Percentiles rank a stretch among this genome's conserved stretches.
phyloP scores from a whole-genome alignment of 2,888 invertebrate species.

The Lumbricus terrestris region DNA sequence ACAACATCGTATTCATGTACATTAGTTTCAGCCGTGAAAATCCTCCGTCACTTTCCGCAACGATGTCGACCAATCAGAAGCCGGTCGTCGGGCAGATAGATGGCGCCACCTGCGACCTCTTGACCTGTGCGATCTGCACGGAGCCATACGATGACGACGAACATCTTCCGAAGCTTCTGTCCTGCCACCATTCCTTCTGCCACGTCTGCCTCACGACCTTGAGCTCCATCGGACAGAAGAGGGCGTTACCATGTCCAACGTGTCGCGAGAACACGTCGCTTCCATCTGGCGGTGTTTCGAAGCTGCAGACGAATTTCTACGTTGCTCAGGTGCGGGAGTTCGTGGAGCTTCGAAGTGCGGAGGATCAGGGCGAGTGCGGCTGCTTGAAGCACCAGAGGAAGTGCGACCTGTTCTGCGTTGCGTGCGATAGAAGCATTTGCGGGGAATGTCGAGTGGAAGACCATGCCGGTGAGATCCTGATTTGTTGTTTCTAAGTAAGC shows the following conservation, averaged over 20 bases:
- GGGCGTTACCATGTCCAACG: slow-evolving; percentile 35
- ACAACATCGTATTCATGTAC: too few relatives aligned
- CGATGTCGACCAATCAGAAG: not conserved
- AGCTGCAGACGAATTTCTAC: slow-evolving; percentile 42
- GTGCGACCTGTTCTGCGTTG: slow-evolving; percentile 38
- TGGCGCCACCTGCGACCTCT: slow-evolving; percentile 29
- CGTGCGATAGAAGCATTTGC: slow-evolving; percentile 34
- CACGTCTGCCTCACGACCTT: slow-evolving; percentile 30
- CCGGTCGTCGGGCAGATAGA: not conserved
- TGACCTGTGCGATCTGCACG: slow-evolving; percentile 38
- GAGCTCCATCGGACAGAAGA: not conserved
- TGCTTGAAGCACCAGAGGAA: slow-evolving; percentile 35
- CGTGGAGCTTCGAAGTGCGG: slow-evolving; percentile 19
- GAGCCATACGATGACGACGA: slow-evolving; percentile 36
- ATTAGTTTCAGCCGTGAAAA: too few relatives aligned
- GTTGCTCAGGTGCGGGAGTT: slow-evolving; percentile 38
- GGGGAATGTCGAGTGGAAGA: slow-evolving; percentile 38
- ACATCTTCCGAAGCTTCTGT: slow-evolving; percentile 38
- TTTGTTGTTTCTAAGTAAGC: not conserved
- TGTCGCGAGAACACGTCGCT: slow-evolving; percentile 32
- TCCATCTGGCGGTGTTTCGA: slow-evolving; percentile 31
- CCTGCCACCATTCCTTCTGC: slow-evolving; percentile 42
- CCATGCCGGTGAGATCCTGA: slow-evolving; percentile 23
- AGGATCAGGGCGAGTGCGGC: slow-evolving; percentile 28
- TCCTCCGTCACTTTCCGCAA: too few relatives aligned